phyloP scores from a whole-genome alignment of 2,797 vertebrate genomes.

The Lerista edwardsae region DNA sequence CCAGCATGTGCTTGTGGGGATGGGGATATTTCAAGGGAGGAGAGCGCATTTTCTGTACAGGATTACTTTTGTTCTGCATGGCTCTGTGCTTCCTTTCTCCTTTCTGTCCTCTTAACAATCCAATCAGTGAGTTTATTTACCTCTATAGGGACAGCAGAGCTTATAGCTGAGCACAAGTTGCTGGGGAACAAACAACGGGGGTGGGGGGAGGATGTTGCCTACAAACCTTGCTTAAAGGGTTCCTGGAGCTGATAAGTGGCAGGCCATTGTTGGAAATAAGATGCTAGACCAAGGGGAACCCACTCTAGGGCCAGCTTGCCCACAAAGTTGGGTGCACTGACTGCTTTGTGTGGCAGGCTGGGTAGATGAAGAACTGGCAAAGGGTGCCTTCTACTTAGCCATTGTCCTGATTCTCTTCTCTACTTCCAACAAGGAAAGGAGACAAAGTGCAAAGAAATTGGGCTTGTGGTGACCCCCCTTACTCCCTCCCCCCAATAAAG shows the following conservation, averaged over 20 bases:
- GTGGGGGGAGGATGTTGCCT: not conserved
- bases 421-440: no score
- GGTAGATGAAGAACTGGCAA: no score
- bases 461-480: no score
- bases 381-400: no score
- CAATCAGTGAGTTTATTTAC: not conserved
- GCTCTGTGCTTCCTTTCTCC: not conserved
- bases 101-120: conserved; percentile 1
- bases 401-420: no score
- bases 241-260: not conserved
- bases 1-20: conserved; percentile 4
- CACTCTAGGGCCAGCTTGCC: no score
- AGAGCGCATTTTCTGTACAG: conserved; percentile 1
- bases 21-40: not conserved
- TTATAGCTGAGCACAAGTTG: not conserved
- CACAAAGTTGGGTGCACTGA: no score
- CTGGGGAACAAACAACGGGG: not conserved
- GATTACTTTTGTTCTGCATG: not conserved
- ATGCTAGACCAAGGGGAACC: not conserved
- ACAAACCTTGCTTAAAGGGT: not conserved
- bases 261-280: not conserved
- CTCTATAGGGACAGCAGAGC: not conserved
- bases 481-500: no score
- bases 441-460: no score
- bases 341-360: no score